Conservation (phyloP, 2,888 invertebrate species). For the Meiosimyza decipiens region DNA sequence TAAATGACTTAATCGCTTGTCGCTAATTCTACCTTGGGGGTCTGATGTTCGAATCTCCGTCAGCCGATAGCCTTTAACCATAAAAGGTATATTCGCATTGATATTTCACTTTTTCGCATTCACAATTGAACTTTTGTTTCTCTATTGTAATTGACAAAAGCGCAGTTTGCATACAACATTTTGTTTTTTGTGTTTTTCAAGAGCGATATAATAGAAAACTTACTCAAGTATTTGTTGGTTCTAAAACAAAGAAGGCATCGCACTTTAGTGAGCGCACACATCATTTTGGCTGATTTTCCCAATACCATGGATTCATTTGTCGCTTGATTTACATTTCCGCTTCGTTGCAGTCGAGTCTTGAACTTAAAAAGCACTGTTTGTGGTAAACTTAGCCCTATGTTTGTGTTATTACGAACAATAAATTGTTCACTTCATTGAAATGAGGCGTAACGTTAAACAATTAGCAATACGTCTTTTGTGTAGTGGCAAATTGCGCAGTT, state of each 20-base stretch:
- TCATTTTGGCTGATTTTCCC: background rate
- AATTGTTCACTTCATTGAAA: slow-evolving; percentile 33
- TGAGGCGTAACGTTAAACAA: slow-evolving; percentile 33
- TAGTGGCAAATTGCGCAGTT: slow-evolving; percentile 24
- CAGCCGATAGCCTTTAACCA: too few relatives aligned
- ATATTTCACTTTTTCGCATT: background rate
- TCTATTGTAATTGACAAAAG: slow-evolving; percentile 23
- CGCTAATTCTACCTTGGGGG: slow-evolving; percentile 32
- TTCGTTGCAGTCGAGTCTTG: slow-evolving; percentile 39
- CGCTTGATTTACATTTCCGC: slow-evolving; percentile 49
- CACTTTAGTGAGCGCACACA: slow-evolving; percentile 24
- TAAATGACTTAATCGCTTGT: slow-evolving; percentile 30
- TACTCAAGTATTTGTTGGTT: slow-evolving; percentile 32
- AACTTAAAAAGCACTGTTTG: slow-evolving; percentile 6
- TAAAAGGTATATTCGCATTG: background rate
- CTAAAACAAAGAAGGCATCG: slow-evolving; percentile 33
- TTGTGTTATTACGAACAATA: background rate
- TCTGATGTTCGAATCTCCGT: background rate
- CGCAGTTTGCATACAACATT: slow-evolving; percentile 27
- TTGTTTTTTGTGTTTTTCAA: background rate
- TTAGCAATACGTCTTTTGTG: slow-evolving; percentile 20
- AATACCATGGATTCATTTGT: slow-evolving; percentile 37
- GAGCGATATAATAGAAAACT: background rate
- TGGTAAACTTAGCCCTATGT: slow-evolving; percentile 1
- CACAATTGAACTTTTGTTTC: slow-evolving; percentile 21